Percentiles rank a stretch among this genome's conserved stretches.
phyloP scores from a whole-genome alignment of 2,888 invertebrate genomes.

The Calliscelio sp. region DNA sequence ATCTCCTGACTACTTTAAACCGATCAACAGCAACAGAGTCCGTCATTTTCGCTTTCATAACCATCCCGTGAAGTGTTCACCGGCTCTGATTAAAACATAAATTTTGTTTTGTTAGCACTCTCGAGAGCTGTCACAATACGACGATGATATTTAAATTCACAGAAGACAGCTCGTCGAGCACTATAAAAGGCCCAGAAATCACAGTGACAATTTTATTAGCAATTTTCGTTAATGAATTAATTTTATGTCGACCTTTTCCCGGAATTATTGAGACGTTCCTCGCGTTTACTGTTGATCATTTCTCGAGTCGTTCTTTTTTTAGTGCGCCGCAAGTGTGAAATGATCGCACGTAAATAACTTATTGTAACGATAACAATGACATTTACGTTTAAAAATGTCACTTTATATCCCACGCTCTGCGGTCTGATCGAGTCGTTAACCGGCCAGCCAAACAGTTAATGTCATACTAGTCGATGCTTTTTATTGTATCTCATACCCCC shows the following conservation, averaged over 20 bases:
- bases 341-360: constrained; percentile 49
- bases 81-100: constrained; percentile 61
- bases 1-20: constrained; percentile 21
- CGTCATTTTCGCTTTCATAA: constrained; percentile 22
- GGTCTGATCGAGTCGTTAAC: constrained; percentile 50
- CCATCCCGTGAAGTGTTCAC: constrained; percentile 31
- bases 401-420: constrained; percentile 35
- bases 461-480: constrained; percentile 32
- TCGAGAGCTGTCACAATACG: constrained; percentile 54
- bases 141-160: constrained; percentile 56
- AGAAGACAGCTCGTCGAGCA: background rate
- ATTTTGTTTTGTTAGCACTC: constrained; percentile 58
- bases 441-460: constrained; percentile 38
- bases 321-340: constrained; percentile 34
- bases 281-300: constrained; percentile 9
- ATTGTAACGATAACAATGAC: constrained; percentile 51
- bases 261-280: background rate
- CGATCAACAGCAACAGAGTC: constrained; percentile 23
- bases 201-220: constrained; percentile 22
- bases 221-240: constrained; percentile 32
- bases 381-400: constrained; percentile 53
- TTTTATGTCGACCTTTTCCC: background rate
- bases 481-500: constrained; percentile 20
- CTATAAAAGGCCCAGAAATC: background rate
- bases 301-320: constrained; percentile 16